Evolutionary conservation across 1,140 invertebrate species (phyloP), one percentile per base, ranked within the genome.

Genomic region (Drosophila insularis): DNA sequence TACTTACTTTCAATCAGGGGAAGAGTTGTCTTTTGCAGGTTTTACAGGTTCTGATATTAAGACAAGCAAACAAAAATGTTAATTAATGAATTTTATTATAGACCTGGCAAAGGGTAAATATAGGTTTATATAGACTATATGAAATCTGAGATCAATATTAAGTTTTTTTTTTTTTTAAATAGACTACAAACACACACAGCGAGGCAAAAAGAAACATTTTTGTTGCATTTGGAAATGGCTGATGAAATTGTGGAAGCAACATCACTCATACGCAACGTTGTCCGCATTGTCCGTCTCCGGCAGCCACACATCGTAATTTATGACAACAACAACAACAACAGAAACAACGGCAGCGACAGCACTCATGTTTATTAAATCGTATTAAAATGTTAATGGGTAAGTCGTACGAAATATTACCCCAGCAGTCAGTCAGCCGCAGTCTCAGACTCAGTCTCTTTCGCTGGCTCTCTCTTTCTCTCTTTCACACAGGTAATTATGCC

Each of bases 301-400:
- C 32, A 39, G 50, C 23, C 73, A 74, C 53, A 65, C 61, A 66
- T 61, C 59, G 68, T 80, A 77, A 89, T 87, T 80, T 85, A 85
- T 85, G 74, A 21, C 43, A 50, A 50, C 17, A 21, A 50, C 43
- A 50, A 21, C 17, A 21, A 50, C 43, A 11, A 50, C 43, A 50
- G 4, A 1, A 21, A 50, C 7, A 19, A 10, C 43, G 43, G 10
- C 43, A 50, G 8, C 21, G 68, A 31, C 40, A 21, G 62, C 54
- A 77, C 77, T 77, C 77, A 77, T 79, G 77, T 77, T 77, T 79
- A 77, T 73, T 77, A 78, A 80, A 65, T 80, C 84, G 79, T 76
- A 89, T 87, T 89, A 80, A 87, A 87, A 89, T 87, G 82, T 89
- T 89, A 87, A 87, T 87, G 78, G 76, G 72, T 67, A 75, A 89